These are phyloP conservation scores for Chamaetylas fuelleborni DNA, from an alignment of 2,113 vertebrate species.

Conservation along the genomic window DNA sequence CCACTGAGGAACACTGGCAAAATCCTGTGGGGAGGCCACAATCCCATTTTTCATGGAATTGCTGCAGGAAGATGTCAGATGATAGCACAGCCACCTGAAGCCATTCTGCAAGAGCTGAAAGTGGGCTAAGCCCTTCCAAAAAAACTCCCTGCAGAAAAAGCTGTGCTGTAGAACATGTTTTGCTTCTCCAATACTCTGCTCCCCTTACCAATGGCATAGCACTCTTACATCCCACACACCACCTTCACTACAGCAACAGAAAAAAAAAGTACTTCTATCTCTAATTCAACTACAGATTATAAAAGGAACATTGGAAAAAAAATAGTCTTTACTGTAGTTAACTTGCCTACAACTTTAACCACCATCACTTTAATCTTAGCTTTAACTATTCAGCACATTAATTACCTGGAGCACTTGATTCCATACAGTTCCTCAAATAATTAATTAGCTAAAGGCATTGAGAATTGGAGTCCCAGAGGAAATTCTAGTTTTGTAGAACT, in stretches of 20 bases:
- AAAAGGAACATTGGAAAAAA: not conserved
- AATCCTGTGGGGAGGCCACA: not conserved
- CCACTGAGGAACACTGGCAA: not conserved
- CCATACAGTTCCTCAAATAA: conserved; percentile 25
- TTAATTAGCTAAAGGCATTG: conserved; percentile 44
- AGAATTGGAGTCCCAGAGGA: conserved; percentile 30
- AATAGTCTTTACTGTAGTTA: conserved; percentile 36
- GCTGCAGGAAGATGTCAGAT: not conserved
- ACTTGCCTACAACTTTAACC: conserved; percentile 30
- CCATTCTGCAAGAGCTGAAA: not conserved
- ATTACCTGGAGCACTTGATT: conserved; percentile 36
- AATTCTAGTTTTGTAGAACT: not conserved
- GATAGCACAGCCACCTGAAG: fast-evolving
- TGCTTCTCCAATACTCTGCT: not conserved
- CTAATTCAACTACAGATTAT: not conserved
- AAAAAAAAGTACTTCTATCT: not conserved
- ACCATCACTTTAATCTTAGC: conserved; percentile 7
- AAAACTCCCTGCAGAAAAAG: not conserved
- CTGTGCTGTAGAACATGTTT: not conserved
- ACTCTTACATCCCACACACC: not conserved
- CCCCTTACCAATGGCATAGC: not conserved
- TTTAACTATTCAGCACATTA: conserved; percentile 30
- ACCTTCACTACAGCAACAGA: not conserved
- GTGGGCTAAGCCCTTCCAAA: not conserved
- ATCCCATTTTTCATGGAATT: not conserved